phyloP scores from a whole-genome alignment of 2,888 invertebrate species.

The Plagodis pulveraria region DNA sequence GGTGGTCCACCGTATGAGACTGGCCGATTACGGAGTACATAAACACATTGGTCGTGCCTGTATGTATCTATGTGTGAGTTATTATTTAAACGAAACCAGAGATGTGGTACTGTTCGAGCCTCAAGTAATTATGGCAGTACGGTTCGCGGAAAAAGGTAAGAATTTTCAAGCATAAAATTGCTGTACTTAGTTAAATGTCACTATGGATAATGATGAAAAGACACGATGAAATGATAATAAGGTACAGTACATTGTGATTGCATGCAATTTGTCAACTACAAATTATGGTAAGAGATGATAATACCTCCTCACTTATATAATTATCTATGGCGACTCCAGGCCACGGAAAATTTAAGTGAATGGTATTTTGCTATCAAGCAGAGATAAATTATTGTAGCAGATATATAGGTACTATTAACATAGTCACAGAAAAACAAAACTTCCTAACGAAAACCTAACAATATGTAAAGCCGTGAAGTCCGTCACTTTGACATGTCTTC shows the following conservation, averaged over 20 bases:
- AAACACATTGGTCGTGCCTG: conserved; percentile 41
- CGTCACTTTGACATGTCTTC: conserved; percentile 35
- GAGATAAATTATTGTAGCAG: too few species aligned
- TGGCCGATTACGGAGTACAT: conserved; percentile 70
- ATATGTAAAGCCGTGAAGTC: conserved; percentile 44
- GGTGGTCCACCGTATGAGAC: conserved; percentile 77
- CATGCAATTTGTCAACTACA: not conserved
- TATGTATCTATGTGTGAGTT: conserved; percentile 52
- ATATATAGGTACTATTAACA: not conserved
- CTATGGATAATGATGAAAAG: conserved; percentile 9
- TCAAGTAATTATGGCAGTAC: conserved; percentile 63
- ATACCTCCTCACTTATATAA: not conserved
- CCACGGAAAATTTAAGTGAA: not conserved
- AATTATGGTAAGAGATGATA: not conserved
- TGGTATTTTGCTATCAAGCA: too few species aligned
- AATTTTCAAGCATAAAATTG: conserved; percentile 5
- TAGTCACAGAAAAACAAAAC: not conserved
- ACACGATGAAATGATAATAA: conserved; percentile 1
- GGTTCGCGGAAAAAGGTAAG: conserved; percentile 23
- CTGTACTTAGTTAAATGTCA: not conserved
- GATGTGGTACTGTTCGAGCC: conserved; percentile 64
- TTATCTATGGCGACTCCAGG: not conserved
- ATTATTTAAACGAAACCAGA: conserved; percentile 69
- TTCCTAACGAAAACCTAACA: conserved; percentile 8
- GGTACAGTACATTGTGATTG: not conserved